Percentiles rank a stretch among this genome's conserved stretches.
phyloP scores from a whole-genome alignment of 2,797 vertebrate genomes.

The Smutsia temminckii region DNA sequence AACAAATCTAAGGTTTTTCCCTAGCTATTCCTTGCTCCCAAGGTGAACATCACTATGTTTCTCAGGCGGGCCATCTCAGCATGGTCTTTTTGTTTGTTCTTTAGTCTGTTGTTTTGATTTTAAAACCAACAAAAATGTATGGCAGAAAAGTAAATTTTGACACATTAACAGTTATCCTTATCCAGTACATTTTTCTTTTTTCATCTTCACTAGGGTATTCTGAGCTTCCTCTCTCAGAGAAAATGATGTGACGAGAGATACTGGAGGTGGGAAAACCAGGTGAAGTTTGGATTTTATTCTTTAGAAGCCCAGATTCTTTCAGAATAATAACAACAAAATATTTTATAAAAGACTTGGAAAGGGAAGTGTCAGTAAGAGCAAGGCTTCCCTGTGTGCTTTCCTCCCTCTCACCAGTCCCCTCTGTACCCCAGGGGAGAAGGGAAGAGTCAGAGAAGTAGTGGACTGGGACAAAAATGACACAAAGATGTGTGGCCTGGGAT shows the following conservation, averaged over 20 bases:
- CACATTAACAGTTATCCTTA: background rate
- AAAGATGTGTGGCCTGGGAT: background rate
- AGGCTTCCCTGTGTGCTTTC: background rate
- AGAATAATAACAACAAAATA: background rate
- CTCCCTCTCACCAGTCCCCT: background rate
- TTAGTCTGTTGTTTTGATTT: background rate
- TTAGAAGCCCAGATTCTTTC: background rate
- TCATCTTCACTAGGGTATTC: background rate
- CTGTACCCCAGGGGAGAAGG: background rate
- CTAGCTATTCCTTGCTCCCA: background rate
- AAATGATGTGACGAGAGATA: background rate
- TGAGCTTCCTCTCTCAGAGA: background rate
- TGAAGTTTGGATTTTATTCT: background rate
- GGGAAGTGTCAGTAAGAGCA: background rate
- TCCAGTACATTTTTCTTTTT: background rate
- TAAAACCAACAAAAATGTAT: background rate
- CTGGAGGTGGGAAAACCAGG: background rate
- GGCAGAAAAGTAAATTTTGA: background rate
- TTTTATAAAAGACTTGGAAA: background rate
- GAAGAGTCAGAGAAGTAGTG: background rate
- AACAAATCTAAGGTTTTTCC: background rate
- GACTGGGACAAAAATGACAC: background rate
- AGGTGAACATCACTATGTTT: background rate
- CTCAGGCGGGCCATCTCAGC: background rate
- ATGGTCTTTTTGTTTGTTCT: background rate